phyloP scores from a whole-genome alignment of 2,888 invertebrate species.

The Nephrotoma appendiculata region DNA sequence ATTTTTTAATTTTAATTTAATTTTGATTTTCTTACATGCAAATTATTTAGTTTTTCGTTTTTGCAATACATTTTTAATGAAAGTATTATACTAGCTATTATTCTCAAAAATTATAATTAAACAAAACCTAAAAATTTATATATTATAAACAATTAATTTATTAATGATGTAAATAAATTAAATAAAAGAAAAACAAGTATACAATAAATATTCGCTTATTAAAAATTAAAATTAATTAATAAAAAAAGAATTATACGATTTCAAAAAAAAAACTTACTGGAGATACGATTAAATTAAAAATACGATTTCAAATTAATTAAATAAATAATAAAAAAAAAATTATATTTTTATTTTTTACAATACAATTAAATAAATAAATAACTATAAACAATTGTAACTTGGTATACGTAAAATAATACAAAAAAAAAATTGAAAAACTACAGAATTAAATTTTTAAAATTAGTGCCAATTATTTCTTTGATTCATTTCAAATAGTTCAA shows the following conservation, averaged over 20 bases:
- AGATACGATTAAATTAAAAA: slow-evolving; percentile 3
- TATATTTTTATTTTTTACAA: slow-evolving; percentile 4
- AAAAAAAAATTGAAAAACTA: not conserved
- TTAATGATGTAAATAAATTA: slow-evolving; percentile 1
- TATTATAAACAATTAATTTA: not conserved
- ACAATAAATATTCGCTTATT: not conserved
- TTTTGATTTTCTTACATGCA: not conserved
- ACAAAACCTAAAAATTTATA: not conserved
- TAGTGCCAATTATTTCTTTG: slow-evolving; percentile 3
- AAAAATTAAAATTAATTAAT: not conserved
- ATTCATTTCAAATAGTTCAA: not conserved
- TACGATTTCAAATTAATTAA: slow-evolving; percentile 2
- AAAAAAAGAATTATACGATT: not conserved
- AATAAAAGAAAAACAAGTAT: not conserved
- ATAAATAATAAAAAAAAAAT: slow-evolving; percentile 1
- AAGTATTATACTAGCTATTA: not conserved
- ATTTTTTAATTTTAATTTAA: not conserved
- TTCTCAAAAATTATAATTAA: not conserved
- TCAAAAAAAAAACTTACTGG: not conserved
- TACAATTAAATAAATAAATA: not conserved
- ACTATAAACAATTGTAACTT: not conserved
- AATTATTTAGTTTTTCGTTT: not conserved
- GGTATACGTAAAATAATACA: slow-evolving; percentile 3
- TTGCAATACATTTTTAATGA: not conserved
- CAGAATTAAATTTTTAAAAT: slow-evolving; percentile 1